Evolutionary conservation across 2,113 vertebrate genomes (phyloP), one percentile per base, ranked within the genome.

Genomic region (Dendropsophus ebraccatus): DNA sequence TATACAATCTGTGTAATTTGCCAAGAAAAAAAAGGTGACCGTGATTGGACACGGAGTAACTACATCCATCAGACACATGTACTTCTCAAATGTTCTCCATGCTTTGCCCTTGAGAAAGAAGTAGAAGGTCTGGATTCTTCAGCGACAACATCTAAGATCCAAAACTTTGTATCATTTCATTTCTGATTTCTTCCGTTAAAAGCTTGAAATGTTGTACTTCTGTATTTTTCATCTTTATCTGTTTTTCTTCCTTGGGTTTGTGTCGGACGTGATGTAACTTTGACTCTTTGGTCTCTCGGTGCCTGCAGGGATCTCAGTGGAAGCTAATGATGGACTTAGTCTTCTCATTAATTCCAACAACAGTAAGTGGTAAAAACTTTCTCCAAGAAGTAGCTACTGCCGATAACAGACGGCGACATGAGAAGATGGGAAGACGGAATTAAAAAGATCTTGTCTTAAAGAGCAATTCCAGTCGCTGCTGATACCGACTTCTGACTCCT

Each of bases 281-380:
- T 54, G 47, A 54, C 49, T 54, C n/a, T n/a, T n/a, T 73, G 49
- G 47, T 58, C 28, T 72, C 23, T 74, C 69, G 23, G 30, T 49
- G 69, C 81, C 81, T 58, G 30, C 23, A 37, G 81, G 50, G 67
- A n/a, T 73, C 72, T 56, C 32, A 25, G 81, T 45, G 69, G 32
- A 7, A 58, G 30, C 49, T 83, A 56, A 83, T 73, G 69, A 74
- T 83, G 32, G 50, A 13, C 67, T 74, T 35, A 54, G 13, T 73
- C 49, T 73, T 74, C 41, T 83, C 81, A 83, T 73, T 83, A 83
- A 69, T 69, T 50, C 81, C 14, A 50, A 72, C 65, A 74, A 28
- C 21, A 37, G 49, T 12, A 58, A 14, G 13, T 37, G 47, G 50
- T 14, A 72, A 73, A 41, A 56, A 52, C 32, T 83, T 58, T 62